Evolutionary conservation across 2,113 vertebrate species (phyloP), one percentile per base, ranked within the genome.

Genomic region (Platysternon megacephalum): DNA sequence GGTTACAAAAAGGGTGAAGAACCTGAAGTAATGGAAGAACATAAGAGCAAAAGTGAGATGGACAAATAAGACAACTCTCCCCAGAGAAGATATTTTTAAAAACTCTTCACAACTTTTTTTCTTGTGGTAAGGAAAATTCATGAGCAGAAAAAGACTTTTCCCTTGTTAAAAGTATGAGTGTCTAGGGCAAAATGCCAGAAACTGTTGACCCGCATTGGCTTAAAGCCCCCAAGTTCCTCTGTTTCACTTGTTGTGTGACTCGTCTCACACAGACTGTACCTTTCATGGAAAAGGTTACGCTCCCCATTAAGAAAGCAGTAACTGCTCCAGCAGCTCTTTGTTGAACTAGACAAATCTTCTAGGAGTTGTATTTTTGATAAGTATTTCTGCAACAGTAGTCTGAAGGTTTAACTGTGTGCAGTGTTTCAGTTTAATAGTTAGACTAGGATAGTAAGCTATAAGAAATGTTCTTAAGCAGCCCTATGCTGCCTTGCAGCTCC

Each of bases 371-470:
- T 94, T 97, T 97, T 95, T 97, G 95, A 97, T 96, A 95, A 96
- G 96, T 97, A 97, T 96, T 98, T 97, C 96, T 97, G 93, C 93
- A 93, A 92, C 78, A 93, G 93, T 95, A 94, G 91, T 97, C 95
- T 98, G 97, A 98, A 97, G 97, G 96, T 97, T 98, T 97, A 97
- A 97, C 90, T 85, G 95, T 95, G 82, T 91, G 92, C 96, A 96
- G 90, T 97, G 96, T 97, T 97, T 98, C 97, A 97, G 94, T 98
- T 98, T 98, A 98, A 97, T 97, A 96, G 96, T 96, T 97, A 96
- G 93, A 88, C 93, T 82, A 87, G 65, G 83, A 93, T 96, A 96
- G 93, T 95, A 97, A 97, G 94, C 96, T 94, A 85, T 95, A 96
- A 97, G 96, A 97, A 97, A 97, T 97, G 92, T 96, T 95, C 96